Evolutionary conservation across 2,888 invertebrate species (phyloP), one percentile per base, ranked within the genome.

Genomic region (Epistrophe eligans): DNA sequence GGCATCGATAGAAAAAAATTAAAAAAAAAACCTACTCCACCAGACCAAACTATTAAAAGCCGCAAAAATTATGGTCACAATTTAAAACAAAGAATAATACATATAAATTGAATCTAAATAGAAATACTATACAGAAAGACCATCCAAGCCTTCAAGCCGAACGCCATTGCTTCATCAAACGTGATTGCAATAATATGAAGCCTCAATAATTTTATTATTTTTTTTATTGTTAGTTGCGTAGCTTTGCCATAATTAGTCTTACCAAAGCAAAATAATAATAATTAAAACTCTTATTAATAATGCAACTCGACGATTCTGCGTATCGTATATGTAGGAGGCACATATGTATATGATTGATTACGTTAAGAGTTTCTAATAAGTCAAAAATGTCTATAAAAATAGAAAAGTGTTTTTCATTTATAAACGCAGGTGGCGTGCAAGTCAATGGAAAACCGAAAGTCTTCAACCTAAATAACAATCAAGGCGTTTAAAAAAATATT

Each of bases 171-270:
- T 50, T 77, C 84, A 79, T 58, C 74, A 19, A 71, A 80, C 84
- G 84, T 84, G 84, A 80, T 80, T 80, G 79, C 79, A 79, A 84
- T 84, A 57, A 84, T 84, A 57, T 40, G 66, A 71, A 80, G 76
- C 50, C 58, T 79, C 79, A 50, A 71, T 84, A 74, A 74, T 79
- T 71, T 79, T 64, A 71, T 62, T 70, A 50, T 52, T 79, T 62
- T 24, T 50, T 4, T 50, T 17, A 15, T 66, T 76, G 38, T 15
- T 32, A 45, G 43, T 38, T 64, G 62, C 35, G 32, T 64, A 67
- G 70, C 50, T 72, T 52, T 48, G 72, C 76, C 84, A 79, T 80
- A 84, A 84, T 79, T 84, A 76, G 79, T 71, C 84, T 84, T 80
- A 38, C 66, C 84, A 80, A 84, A 84, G 84, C 80, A 76, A 84